Evolutionary conservation across 2,797 vertebrate species (phyloP).

Genomic region (Brachyrhaphis roseni): DNA sequence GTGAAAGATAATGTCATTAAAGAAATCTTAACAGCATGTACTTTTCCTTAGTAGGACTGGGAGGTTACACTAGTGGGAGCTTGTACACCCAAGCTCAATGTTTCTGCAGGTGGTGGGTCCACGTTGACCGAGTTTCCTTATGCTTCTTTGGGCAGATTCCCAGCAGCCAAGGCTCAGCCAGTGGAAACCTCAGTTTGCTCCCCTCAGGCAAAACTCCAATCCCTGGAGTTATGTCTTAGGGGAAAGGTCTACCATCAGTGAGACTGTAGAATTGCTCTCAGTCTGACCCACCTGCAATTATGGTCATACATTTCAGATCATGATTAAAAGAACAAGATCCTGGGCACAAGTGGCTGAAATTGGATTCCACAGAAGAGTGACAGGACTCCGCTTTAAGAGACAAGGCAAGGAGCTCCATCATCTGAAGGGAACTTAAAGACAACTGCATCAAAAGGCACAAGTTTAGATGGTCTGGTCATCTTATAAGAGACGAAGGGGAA

Average conservation of each 20-base stretch:
- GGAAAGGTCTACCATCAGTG: neutral
- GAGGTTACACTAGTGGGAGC: too few species aligned
- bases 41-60: neutral
- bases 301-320: neutral
- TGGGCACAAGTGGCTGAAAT: neutral
- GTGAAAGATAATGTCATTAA: neutral
- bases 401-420: neutral
- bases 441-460: neutral
- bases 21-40: neutral
- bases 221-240: too few species aligned
- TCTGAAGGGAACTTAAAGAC: neutral
- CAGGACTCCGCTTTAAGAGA: neutral
- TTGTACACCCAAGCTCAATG: neutral
- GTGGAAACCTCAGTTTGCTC: neutral
- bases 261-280: neutral
- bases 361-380: neutral
- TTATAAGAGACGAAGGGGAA: neutral
- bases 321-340: neutral
- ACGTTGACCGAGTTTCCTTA: neutral
- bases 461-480: neutral
- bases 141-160: neutral
- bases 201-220: neutral
- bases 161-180: neutral
- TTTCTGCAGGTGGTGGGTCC: neutral
- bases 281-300: neutral